These are phyloP conservation scores for Neoarius graeffei DNA, from an alignment of 2,113 vertebrate genomes.

Conservation along the genomic window DNA sequence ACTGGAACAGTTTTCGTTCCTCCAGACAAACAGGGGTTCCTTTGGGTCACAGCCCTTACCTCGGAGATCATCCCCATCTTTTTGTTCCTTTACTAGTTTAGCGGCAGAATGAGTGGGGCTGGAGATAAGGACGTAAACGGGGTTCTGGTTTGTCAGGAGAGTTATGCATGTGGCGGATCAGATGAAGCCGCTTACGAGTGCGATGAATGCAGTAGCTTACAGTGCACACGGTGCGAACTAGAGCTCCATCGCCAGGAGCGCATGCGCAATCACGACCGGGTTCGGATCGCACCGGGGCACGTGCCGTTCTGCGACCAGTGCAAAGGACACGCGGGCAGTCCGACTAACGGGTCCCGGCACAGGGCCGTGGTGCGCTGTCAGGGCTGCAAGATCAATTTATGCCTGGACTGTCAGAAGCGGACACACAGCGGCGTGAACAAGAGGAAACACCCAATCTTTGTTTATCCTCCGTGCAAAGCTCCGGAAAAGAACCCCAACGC, in stretches of 20 bases:
- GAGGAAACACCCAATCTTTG: conserved; percentile 84
- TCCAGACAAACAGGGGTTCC: background rate
- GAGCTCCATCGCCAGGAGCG: conserved; percentile 91
- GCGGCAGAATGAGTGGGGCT: conserved; percentile 81
- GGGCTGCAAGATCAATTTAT: conserved; percentile 93
- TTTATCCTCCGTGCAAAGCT: conserved; percentile 68
- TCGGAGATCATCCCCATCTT: background rate
- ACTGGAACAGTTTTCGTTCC: background rate
- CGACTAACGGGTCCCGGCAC: conserved; percentile 71
- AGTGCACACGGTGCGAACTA: conserved; percentile 89
- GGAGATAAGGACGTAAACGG: conserved; percentile 83
- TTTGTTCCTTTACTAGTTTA: background rate
- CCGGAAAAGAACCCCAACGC: conserved; percentile 63
- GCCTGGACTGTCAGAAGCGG: conserved; percentile 93
- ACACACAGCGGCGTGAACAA: conserved; percentile 89
- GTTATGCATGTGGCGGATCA: conserved; percentile 90
- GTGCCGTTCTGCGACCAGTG: conserved; percentile 91
- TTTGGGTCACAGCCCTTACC: background rate
- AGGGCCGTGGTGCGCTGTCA: conserved; percentile 90
- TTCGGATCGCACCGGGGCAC: conserved; percentile 83
- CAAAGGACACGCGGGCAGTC: conserved; percentile 78
- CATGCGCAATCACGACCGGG: conserved; percentile 89
- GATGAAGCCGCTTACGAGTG: conserved; percentile 92
- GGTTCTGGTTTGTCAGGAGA: conserved; percentile 87
- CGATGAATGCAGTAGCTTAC: conserved; percentile 92